A percentile compares a stretch with the other conserved stretches of the same genome.
Conservation (phyloP, 2,113 vertebrate genomes). For the Phaethornis superciliosus region DNA sequence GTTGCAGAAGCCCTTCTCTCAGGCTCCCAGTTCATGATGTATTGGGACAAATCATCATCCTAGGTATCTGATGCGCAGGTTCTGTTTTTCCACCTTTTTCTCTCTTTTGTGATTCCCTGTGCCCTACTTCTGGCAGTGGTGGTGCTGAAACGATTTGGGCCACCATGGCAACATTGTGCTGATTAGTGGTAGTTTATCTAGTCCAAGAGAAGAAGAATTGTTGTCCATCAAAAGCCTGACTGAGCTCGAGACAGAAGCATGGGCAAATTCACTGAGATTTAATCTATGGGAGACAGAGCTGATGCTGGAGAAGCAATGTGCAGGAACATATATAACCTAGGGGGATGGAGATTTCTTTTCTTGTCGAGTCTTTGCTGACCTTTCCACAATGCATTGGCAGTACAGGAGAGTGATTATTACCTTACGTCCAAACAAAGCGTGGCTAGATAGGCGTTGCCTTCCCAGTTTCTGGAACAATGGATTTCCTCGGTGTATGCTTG, state of each 20-base stretch:
- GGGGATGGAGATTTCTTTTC: background rate
- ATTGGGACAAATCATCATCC: background rate
- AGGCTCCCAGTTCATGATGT: background rate
- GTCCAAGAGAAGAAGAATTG: background rate
- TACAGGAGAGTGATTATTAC: background rate
- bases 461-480: fast-evolving
- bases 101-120: background rate
- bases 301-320: background rate
- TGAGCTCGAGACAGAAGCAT: background rate
- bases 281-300: background rate
- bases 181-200: background rate
- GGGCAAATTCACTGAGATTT: background rate
- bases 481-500: background rate
- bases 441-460: background rate
- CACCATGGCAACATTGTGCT: background rate
- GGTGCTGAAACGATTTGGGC: background rate
- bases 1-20: background rate
- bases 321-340: background rate
- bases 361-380: background rate
- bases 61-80: background rate
- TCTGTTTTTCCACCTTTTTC: background rate
- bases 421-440: background rate
- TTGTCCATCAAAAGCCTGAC: background rate
- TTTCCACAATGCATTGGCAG: background rate
- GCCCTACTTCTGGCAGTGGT: background rate